Evolutionary conservation across 2,113 vertebrate genomes (phyloP).

Genomic region (Podilymbus podiceps): DNA sequence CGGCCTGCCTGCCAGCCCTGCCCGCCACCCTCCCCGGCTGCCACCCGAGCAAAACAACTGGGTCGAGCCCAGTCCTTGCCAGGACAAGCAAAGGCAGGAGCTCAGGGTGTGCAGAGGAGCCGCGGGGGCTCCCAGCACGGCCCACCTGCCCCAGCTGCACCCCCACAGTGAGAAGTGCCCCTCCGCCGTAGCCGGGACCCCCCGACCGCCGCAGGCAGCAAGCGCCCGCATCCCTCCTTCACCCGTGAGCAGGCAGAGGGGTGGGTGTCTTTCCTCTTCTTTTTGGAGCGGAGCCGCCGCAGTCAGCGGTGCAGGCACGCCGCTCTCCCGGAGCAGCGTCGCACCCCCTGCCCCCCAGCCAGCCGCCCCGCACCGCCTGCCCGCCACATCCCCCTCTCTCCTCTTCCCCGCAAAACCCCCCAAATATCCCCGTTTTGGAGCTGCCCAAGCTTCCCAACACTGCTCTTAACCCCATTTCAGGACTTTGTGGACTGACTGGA

Average conservation of each 20-base stretch:
- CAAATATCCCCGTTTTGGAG: background rate
- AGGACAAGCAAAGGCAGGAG: background rate
- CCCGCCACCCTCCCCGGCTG: background rate
- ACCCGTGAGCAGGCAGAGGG: background rate
- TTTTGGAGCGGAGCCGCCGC: fast-evolving
- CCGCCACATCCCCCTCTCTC: fast-evolving
- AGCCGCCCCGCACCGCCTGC: background rate
- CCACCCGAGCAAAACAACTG: background rate
- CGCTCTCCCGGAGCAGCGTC: background rate
- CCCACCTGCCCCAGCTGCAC: background rate
- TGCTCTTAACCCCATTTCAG: background rate
- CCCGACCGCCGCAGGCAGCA: background rate
- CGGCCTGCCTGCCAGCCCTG: background rate
- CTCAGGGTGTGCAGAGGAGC: background rate
- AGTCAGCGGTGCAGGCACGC: fast-evolving
- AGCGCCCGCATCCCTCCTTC: background rate
- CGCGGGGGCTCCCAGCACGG: fast-evolving
- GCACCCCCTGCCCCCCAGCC: background rate
- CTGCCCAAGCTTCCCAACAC: background rate
- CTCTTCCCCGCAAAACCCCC: background rate
- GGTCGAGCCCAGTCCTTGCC: too few species aligned
- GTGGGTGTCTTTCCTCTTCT: background rate
- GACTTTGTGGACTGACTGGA: background rate
- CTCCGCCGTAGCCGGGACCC: fast-evolving
- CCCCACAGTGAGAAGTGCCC: fast-evolving